These are phyloP conservation scores for Odontophorus gujanensis DNA, from an alignment of 2,113 vertebrate genomes.

Conservation along the genomic window DNA sequence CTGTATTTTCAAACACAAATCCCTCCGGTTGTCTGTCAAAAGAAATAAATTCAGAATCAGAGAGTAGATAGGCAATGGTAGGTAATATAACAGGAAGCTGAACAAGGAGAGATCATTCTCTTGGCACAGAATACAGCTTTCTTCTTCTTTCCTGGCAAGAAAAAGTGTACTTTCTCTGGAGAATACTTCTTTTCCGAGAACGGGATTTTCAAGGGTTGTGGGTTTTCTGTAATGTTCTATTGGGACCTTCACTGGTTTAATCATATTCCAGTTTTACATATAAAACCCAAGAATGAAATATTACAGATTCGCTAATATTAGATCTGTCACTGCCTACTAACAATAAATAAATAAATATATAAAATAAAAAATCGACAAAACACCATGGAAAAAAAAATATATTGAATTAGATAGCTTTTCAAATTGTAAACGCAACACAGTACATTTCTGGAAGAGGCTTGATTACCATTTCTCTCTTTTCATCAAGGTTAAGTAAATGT, in stretches of 20 bases:
- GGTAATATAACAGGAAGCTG: background rate
- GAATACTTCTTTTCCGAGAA: slow-evolving; percentile 38
- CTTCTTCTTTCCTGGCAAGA: slow-evolving; percentile 20
- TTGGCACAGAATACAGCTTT: background rate
- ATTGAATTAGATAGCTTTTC: background rate
- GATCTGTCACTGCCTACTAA: background rate
- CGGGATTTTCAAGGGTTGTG: slow-evolving; percentile 6
- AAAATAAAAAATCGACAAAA: too few species aligned
- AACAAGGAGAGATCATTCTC: background rate
- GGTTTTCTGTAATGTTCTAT: slow-evolving; percentile 19
- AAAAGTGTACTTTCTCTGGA: background rate
- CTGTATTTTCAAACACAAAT: background rate
- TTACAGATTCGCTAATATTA: background rate
- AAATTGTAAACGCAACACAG: background rate
- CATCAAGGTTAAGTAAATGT: background rate
- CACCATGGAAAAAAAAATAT: too few species aligned
- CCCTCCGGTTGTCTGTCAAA: background rate
- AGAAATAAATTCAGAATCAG: slow-evolving; percentile 22
- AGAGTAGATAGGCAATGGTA: background rate
- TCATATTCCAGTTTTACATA: background rate
- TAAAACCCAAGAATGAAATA: background rate
- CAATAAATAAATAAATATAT: background rate
- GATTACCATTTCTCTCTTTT: background rate
- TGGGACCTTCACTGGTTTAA: background rate
- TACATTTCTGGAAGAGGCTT: background rate